Evolutionary conservation across 2,113 vertebrate genomes (phyloP), one percentile per base, ranked within the genome.

Genomic region (Ranitomeya imitator): DNA sequence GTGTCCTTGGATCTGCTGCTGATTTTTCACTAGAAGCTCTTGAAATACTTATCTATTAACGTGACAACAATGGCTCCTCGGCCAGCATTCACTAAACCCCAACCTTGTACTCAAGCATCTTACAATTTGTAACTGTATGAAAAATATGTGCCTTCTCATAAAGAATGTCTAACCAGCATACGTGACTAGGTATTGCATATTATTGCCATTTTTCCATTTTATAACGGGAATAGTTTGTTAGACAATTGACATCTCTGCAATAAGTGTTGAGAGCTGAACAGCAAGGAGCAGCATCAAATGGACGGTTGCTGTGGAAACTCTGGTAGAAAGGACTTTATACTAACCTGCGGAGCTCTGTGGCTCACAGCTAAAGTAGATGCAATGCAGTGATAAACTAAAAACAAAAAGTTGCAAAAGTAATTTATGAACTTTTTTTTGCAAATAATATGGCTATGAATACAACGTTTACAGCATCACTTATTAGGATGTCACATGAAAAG

Each of bases 241-340:
- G 37, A 76, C 16, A 76, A 76, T 76, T 18, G 73, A 76, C 73
- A 76, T 76, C 37, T 76, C 37, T 51, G 37, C 31, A 45, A 74
- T 74, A 74, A 45, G 71, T 74, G 71, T 74, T 45, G 73, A 76
- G 18, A 5, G 37, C 73, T 12, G 16, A 76, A 52, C 73, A 76
- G 73, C 37, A 52, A 76, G 37, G 45, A 76, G 45, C 73, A 21
- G 18, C 45, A 76, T 74, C 71, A 74, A 74, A 74, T 74, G 71
- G 71, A 21, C 4, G 16, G 73, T 76, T 52, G 37, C 73, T 76
- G 73, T 76, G 37, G 73, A 76, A 76, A 76, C 71, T 7, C 71
- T 76, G 9, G 45, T 52, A 74, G 45, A 45, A 45, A 37, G 37
- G 16, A 74, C 71, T 18, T 74, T 74, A 18, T 74, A 52, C 16